Evolutionary conservation across 2,113 vertebrate genomes (phyloP).

Genomic region (Micronycteris hirsuta): DNA sequence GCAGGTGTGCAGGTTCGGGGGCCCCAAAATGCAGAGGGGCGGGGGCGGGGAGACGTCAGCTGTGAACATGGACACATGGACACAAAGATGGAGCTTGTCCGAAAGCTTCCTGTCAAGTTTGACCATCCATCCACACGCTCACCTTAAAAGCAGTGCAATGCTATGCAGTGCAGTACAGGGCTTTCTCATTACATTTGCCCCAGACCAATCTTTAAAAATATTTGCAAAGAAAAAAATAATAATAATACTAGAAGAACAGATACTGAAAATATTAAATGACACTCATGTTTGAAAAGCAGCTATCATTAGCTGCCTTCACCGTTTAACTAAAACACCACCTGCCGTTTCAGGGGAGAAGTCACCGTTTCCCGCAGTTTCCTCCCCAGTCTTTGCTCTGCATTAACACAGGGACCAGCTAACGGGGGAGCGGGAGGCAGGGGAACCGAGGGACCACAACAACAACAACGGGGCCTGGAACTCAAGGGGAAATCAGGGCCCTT

Average conservation of each 20-base stretch:
- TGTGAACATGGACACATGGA: fast-evolving
- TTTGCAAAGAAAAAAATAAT: neutral
- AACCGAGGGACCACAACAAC: fast-evolving
- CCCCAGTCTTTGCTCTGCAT: neutral
- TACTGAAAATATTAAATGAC: neutral
- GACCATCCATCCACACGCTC: neutral
- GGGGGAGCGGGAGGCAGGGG: neutral
- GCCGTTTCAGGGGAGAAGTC: neutral
- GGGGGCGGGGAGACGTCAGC: no score
- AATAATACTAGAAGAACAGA: neutral
- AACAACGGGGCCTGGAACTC: neutral
- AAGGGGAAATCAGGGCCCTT: neutral
- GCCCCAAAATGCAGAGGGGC: neutral
- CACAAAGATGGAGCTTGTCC: fast-evolving
- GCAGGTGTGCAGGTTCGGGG: neutral
- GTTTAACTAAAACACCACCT: neutral
- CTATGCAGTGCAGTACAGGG: no score
- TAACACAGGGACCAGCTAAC: neutral
- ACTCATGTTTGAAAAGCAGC: neutral
- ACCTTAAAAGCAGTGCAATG: neutral
- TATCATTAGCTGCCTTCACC: fast-evolving
- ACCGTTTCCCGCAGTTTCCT: neutral
- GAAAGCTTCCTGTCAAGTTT: neutral
- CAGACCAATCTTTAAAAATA: neutral
- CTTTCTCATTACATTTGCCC: neutral